Evolutionary conservation across 2,797 vertebrate genomes (phyloP).

Genomic region (Crax fasciolata): DNA sequence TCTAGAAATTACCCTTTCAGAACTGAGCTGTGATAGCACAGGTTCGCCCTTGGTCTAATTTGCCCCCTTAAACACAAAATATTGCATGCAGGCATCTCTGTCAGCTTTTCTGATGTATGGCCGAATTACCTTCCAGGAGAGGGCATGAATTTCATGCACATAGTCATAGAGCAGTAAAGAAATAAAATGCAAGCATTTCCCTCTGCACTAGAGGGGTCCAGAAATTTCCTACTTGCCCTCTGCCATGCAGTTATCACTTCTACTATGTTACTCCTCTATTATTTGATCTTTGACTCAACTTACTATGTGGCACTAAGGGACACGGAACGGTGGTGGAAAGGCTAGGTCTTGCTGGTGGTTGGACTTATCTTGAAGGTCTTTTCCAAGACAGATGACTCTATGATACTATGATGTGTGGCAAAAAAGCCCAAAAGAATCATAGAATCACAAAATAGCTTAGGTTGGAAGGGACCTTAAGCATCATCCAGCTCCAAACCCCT

Average conservation of each 20-base stretch:
- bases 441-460: too few species aligned
- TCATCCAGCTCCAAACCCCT: too few species aligned
- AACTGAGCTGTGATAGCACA: slow-evolving; percentile 29
- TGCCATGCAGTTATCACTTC: neutral
- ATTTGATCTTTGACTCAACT: neutral
- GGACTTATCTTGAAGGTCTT: neutral
- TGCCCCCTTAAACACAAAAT: slow-evolving; percentile 17
- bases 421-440: neutral
- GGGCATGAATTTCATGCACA: neutral
- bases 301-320: neutral
- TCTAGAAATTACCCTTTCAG: slow-evolving; percentile 49
- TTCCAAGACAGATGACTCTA: neutral
- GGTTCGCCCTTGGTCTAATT: slow-evolving; percentile 14
- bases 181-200: neutral
- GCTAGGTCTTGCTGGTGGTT: neutral
- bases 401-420: neutral
- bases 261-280: neutral
- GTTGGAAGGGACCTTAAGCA: too few species aligned
- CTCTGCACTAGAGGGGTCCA: neutral
- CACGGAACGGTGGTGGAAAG: neutral
- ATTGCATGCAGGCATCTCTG: neutral
- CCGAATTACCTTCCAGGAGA: neutral
- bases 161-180: neutral
- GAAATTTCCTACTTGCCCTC: neutral
- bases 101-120: neutral